Base-by-base conservation (phyloP, 2,113 vertebrate species). In the Myotis davidii region DNA sequence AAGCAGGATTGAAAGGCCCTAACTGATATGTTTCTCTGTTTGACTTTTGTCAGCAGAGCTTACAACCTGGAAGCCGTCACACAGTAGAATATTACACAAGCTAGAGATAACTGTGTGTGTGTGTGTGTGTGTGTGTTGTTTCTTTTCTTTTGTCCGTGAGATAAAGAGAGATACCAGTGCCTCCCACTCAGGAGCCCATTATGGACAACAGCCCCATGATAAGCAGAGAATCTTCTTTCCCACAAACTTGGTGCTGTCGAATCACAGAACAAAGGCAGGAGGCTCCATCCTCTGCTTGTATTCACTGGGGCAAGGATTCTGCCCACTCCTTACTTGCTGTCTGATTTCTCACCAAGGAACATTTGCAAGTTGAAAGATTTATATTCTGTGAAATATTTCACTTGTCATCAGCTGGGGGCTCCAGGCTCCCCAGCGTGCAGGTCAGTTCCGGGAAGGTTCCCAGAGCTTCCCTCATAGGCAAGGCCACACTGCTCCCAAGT, bases 401-500 rank as follows among this genome's bases (percentile, higher is more conserved):
- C 98, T 98, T 98, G 98, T 98, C 98, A 98, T 98, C 98, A 97
- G 96, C 97, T 96, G 20, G 64, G 94, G 91, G 96, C 97, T 98
- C 97, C 97, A 97, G 59, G 95, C 97, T 98, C 97, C 97, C 87
- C 21, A 94, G 94, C 52, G 96, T 56, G 98, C 98, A 95, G 98
- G 97, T 84, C 94, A 97, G 95, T 98, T 98, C 98, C 78, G 17
- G 50, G 97, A 97, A 93, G 91, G 81, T 50, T 29, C 85, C 94
- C 96, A 74, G 72, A 3, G 87, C 81, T 95, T 97, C 54, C 94
- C 96, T 98, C 97, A 99, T 98, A 98, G 98, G 94, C 98, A 97
- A 98, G 97, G 97, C 98, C 98, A 99, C 97, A 99, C 98, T 99
- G 99, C 98, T 98, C 99, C 98, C 99, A 97, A 98, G 99, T 98